Evolutionary conservation across 1,140 invertebrate species (phyloP).

Genomic region (Leptinotarsa lineolata): DNA sequence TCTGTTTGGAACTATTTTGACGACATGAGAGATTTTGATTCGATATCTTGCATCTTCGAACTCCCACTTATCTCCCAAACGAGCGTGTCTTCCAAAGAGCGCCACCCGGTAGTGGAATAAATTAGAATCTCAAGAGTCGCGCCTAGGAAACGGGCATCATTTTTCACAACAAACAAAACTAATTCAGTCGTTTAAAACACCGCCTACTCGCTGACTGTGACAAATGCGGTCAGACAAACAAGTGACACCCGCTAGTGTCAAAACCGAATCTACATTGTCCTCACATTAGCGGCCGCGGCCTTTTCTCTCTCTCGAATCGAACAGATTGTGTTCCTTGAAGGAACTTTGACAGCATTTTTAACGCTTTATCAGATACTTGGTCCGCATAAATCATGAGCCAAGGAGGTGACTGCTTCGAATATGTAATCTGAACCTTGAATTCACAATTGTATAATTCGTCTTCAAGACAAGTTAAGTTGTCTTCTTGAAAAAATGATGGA

Average conservation of each 20-base stretch:
- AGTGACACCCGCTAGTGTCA: conserved; percentile 7
- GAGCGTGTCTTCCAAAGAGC: too few species aligned
- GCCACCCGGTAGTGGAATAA: too few species aligned
- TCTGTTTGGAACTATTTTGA: too few species aligned
- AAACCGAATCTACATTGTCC: conserved; percentile 4
- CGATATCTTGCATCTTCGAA: too few species aligned
- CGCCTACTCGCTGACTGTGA: neutral
- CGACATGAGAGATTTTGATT: too few species aligned
- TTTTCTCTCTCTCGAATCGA: neutral
- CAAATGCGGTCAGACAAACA: conserved; percentile 1
- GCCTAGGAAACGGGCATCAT: neutral
- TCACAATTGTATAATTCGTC: too few species aligned
- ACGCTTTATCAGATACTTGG: neutral
- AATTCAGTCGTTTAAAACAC: neutral
- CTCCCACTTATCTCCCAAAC: too few species aligned
- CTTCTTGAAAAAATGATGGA: too few species aligned
- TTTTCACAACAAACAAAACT: neutral
- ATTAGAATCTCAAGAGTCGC: neutral
- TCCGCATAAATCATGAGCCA: neutral
- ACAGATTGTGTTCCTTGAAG: neutral
- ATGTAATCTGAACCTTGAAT: too few species aligned
- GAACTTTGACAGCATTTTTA: neutral
- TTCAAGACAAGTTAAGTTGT: too few species aligned
- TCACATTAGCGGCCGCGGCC: neutral
- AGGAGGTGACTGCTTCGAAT: too few species aligned